Evolutionary conservation across 2,888 invertebrate species (phyloP).

Genomic region (Pyrrhosoma nymphula): DNA sequence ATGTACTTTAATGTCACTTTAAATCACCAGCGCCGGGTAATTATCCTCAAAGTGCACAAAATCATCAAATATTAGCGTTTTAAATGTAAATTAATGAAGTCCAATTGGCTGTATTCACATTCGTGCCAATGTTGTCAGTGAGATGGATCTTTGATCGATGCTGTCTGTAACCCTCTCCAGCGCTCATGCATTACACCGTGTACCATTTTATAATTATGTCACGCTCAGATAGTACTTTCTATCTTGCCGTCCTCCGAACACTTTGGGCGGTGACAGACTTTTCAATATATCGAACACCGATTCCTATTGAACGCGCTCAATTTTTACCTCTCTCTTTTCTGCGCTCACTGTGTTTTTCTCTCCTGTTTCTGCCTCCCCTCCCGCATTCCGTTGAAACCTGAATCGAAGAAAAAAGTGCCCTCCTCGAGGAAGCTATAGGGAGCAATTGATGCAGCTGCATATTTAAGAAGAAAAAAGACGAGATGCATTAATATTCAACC

Average conservation of each 20-base stretch:
- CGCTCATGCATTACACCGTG: background rate
- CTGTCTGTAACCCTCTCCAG: too few relatives aligned
- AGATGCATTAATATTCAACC: conserved; percentile 47
- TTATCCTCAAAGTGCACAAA: too few relatives aligned
- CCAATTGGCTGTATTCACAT: too few relatives aligned
- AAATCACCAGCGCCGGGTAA: too few relatives aligned
- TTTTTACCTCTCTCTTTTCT: background rate
- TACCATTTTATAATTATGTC: background rate
- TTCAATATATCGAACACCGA: background rate
- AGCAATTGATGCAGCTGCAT: conserved; percentile 46
- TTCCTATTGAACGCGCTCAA: background rate
- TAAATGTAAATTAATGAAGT: too few relatives aligned
- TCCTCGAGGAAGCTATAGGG: background rate
- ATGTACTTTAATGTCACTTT: too few relatives aligned
- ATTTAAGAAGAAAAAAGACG: conserved; percentile 14
- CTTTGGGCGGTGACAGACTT: background rate
- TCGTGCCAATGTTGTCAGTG: too few relatives aligned
- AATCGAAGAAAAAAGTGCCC: background rate
- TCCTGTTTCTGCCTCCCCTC: background rate
- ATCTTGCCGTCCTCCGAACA: background rate
- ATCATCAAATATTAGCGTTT: too few relatives aligned
- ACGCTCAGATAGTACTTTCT: background rate
- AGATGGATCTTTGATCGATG: too few relatives aligned
- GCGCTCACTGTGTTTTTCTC: background rate
- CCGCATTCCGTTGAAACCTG: background rate